Percentiles rank a stretch among this genome's conserved stretches.
phyloP scores from a whole-genome alignment of 2,797 vertebrate genomes.

The Falco berigora region DNA sequence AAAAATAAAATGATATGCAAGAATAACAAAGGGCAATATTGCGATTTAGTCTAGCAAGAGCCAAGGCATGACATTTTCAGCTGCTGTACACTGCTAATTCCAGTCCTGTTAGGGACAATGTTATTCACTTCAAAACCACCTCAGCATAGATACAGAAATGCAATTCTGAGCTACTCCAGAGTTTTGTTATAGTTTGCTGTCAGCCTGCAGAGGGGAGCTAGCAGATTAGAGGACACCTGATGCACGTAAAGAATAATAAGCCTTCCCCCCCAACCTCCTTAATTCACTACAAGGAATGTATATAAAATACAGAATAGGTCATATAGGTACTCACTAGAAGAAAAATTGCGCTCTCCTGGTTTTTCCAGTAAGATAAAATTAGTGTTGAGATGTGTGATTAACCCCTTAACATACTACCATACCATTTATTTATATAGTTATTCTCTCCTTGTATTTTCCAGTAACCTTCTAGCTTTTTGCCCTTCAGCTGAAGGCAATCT shows the following conservation, averaged over 20 bases:
- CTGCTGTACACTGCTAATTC: not conserved
- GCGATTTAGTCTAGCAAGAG: not conserved
- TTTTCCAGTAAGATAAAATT: not conserved
- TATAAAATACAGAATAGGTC: not conserved
- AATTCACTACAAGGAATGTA: not conserved
- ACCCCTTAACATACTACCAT: fast-evolving
- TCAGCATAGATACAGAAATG: not conserved
- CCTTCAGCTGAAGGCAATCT: not conserved
- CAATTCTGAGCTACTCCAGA: not conserved
- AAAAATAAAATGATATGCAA: not conserved
- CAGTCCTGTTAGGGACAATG: not conserved
- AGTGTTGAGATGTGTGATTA: not conserved
- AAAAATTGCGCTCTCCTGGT: not conserved
- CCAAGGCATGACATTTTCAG: not conserved
- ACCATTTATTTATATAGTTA: not conserved
- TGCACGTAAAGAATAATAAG: not conserved
- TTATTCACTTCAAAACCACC: not conserved
- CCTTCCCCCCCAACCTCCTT: not conserved
- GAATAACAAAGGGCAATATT: not conserved
- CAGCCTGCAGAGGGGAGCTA: not conserved
- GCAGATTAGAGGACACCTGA: not conserved
- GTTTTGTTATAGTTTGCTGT: not conserved
- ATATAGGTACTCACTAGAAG: not conserved
- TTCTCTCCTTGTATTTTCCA: not conserved
- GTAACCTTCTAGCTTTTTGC: not conserved